phyloP scores from a whole-genome alignment of 2,113 vertebrate genomes.

The Melanerpes formicivorus region DNA sequence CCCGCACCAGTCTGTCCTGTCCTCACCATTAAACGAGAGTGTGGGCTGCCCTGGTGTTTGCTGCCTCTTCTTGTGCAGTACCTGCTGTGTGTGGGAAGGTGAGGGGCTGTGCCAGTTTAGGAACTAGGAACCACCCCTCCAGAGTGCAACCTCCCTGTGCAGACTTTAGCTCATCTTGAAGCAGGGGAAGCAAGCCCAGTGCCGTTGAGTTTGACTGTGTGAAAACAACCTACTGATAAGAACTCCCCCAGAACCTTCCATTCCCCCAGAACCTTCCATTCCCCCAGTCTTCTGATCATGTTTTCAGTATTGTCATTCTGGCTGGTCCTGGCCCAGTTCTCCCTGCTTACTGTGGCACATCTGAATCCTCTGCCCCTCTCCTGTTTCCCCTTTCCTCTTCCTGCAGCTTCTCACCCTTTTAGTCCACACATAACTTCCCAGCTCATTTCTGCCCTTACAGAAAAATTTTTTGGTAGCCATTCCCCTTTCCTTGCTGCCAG shows the following conservation, averaged over 20 bases:
- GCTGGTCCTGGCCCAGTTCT: not conserved
- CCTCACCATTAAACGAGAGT: slow-evolving; percentile 57
- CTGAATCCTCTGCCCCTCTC: not conserved
- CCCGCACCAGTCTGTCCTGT: slow-evolving; percentile 29
- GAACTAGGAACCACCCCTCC: not conserved
- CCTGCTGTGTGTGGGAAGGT: not conserved
- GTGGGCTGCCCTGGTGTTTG: slow-evolving; percentile 29
- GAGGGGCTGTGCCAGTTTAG: not conserved
- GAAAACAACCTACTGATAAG: not conserved
- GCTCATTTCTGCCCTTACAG: not conserved
- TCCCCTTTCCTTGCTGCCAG: not conserved
- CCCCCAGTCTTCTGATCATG: not conserved
- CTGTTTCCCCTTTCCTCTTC: not conserved
- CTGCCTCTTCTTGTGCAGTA: not conserved
- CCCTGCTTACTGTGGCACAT: not conserved
- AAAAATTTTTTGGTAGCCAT: not conserved
- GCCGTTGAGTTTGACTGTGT: not conserved
- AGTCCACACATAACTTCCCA: not conserved
- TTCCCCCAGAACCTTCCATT: not conserved
- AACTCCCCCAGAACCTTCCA: not conserved
- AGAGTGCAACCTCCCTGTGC: not conserved
- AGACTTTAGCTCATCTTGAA: not conserved
- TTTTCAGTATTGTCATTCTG: not conserved
- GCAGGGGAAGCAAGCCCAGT: not conserved
- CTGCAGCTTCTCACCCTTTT: not conserved